Conservation (phyloP, 2,797 vertebrate genomes). For the Cirrhinus mrigala region DNA sequence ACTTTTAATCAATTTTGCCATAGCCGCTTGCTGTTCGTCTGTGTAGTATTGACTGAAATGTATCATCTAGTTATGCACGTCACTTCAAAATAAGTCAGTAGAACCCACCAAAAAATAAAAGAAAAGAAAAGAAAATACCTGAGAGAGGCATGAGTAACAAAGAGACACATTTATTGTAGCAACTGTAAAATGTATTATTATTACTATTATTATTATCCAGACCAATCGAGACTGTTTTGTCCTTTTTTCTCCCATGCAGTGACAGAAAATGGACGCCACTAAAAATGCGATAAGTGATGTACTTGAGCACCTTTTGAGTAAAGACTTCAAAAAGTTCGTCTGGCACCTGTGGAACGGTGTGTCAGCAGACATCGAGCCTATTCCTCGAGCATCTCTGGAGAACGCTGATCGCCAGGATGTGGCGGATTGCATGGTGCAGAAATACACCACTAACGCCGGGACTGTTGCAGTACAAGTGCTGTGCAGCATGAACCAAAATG, state of each 20-base stretch:
- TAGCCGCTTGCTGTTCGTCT: no score
- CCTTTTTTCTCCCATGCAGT: neutral
- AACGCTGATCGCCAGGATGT: neutral
- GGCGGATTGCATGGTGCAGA: slow-evolving; percentile 4
- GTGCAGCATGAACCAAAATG: neutral
- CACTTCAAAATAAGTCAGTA: no score
- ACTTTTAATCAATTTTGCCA: no score
- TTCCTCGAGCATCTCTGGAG: slow-evolving; percentile 27
- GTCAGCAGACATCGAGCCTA: accelerated
- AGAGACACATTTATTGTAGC: no score
- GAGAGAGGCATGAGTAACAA: no score
- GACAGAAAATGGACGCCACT: slow-evolving; percentile 30
- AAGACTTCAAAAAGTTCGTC: slow-evolving; percentile 26
- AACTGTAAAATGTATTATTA: no score
- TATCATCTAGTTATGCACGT: no score
- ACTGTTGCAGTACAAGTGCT: neutral
- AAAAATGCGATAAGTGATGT: neutral
- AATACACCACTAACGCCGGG: slow-evolving; percentile 9
- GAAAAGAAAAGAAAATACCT: no score
- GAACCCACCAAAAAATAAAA: no score
- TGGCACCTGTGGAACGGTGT: neutral
- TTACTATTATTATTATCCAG: no score
- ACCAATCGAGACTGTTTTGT: neutral
- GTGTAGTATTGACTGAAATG: no score
- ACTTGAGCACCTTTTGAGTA: slow-evolving; percentile 1